A percentile compares a stretch with the other conserved stretches of the same genome.
Evolutionary conservation across 1,140 invertebrate genomes (phyloP).

Genomic region (Palaemon carinicauda): DNA sequence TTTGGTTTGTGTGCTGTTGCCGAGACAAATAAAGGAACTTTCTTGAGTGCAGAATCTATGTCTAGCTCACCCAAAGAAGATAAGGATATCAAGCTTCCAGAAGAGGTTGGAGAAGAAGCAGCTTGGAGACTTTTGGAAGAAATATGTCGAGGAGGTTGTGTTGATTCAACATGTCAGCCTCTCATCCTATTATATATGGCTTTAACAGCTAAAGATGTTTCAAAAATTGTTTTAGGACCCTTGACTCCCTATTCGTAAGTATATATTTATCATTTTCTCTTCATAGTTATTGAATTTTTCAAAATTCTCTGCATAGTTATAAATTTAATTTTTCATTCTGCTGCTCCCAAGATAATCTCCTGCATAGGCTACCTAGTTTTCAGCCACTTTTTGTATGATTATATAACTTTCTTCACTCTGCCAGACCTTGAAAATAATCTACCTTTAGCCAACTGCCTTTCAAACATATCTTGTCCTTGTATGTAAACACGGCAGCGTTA

Average conservation of each 20-base stretch:
- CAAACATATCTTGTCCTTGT: too few species aligned
- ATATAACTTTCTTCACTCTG: too few species aligned
- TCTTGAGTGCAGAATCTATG: slow-evolving; percentile 71
- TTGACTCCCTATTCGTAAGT: slow-evolving; percentile 76
- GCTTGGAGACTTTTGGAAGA: slow-evolving; percentile 86
- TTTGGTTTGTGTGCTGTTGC: slow-evolving; percentile 86
- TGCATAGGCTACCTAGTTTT: too few species aligned
- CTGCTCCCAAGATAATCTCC: too few species aligned
- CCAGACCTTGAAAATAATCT: too few species aligned
- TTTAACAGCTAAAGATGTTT: slow-evolving; percentile 92
- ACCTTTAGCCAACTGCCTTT: too few species aligned
- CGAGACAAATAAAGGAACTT: slow-evolving; percentile 88
- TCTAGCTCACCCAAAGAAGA: slow-evolving; percentile 67
- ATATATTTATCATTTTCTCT: too few species aligned
- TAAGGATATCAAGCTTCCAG: slow-evolving; percentile 71
- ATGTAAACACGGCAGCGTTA: too few species aligned
- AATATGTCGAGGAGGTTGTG: slow-evolving; percentile 90
- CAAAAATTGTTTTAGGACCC: slow-evolving; percentile 82
- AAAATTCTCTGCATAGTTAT: too few species aligned
- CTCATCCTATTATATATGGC: slow-evolving; percentile 89
- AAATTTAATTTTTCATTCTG: too few species aligned
- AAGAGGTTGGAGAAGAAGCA: slow-evolving; percentile 88
- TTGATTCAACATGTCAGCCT: slow-evolving; percentile 89
- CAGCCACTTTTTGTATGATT: too few species aligned
- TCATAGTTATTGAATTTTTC: too few species aligned